Evolutionary conservation across 2,113 vertebrate genomes (phyloP).

Genomic region (Passerina amoena): DNA sequence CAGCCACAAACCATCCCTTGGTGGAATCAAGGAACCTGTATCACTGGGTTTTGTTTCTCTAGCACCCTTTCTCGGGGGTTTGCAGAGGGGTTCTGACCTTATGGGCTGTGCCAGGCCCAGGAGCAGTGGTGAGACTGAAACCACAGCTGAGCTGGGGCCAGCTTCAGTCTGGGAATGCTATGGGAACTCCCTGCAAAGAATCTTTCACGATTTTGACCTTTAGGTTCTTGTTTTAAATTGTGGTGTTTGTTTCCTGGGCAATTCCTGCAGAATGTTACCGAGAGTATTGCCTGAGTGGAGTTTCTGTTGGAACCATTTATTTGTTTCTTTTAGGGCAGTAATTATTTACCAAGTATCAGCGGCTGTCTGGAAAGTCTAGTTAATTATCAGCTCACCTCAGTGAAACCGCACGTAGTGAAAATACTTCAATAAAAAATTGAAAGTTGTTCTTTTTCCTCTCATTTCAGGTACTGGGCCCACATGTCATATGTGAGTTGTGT

Average conservation of each 20-base stretch:
- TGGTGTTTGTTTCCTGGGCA: not conserved
- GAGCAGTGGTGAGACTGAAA: not conserved
- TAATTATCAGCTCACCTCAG: conserved; percentile 31
- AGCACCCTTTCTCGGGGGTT: rapidly evolving
- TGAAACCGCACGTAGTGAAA: not conserved
- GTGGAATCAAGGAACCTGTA: not conserved
- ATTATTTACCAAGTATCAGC: conserved; percentile 27
- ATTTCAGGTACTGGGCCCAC: conserved; percentile 55
- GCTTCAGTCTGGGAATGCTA: not conserved
- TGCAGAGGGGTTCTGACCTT: not conserved
- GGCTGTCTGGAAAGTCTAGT: conserved; percentile 7
- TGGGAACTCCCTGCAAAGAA: not conserved
- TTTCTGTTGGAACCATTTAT: conserved; percentile 34
- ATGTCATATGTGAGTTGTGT: not conserved
- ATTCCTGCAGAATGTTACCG: not conserved
- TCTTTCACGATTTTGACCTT: not conserved
- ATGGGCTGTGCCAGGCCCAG: not conserved
- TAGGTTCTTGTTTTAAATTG: not conserved
- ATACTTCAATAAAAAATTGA: not conserved
- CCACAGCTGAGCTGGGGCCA: not conserved
- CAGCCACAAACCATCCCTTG: not conserved
- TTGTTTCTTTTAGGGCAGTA: conserved; percentile 6
- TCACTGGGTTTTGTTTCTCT: not conserved
- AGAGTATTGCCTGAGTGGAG: not conserved
- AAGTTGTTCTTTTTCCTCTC: not conserved